These are phyloP conservation scores for Pelvicachromis taeniatus DNA, from an alignment of 2,113 vertebrate species.

Conservation along the genomic window DNA sequence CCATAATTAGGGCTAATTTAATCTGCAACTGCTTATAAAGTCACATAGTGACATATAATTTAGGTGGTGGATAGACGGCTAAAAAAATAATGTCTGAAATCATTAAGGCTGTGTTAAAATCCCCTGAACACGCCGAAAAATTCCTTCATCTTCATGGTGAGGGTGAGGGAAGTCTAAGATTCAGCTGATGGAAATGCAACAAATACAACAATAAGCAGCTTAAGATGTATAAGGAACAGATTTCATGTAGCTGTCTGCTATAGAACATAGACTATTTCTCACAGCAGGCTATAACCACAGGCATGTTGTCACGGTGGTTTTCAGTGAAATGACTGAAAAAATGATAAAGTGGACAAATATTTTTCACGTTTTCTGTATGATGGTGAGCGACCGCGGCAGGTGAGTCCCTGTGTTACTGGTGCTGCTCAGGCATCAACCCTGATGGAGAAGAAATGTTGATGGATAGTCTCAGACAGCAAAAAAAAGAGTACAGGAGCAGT, in stretches of 20 bases:
- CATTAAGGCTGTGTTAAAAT: neutral
- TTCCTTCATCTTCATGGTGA: neutral
- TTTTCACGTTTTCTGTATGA: neutral
- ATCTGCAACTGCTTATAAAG: neutral
- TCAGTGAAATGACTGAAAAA: neutral
- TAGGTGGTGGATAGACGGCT: no score
- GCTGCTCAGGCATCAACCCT: neutral
- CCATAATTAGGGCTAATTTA: neutral
- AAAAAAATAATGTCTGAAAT: neutral
- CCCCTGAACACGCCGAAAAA: neutral
- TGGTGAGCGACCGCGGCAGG: neutral
- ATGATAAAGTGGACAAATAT: neutral
- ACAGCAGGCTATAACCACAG: neutral
- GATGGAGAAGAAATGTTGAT: neutral
- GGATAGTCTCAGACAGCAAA: neutral
- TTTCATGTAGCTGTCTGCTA: neutral
- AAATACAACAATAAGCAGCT: neutral
- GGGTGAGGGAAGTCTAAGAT: neutral
- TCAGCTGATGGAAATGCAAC: neutral
- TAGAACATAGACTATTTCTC: neutral
- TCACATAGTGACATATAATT: neutral
- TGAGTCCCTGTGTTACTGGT: neutral
- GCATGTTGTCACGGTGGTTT: neutral
- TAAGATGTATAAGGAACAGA: neutral
- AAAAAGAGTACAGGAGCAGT: neutral